Evolutionary conservation across 2,888 invertebrate genomes (phyloP), one percentile per base, ranked within the genome.

Genomic region (Alsophila aescularia): DNA sequence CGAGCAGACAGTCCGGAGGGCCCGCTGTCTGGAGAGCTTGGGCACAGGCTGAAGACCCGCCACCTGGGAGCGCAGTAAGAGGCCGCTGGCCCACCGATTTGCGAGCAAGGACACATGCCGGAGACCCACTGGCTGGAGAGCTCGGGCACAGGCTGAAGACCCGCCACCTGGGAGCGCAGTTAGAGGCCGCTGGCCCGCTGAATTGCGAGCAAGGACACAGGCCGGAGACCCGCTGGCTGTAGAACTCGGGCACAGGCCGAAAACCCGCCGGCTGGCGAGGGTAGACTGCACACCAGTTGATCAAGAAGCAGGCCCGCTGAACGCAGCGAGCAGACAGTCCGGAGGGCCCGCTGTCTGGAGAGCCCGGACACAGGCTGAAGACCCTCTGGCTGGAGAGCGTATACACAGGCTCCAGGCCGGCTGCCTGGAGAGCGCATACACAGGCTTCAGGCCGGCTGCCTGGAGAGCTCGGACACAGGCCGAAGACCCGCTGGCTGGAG

Each of bases 371-470:
- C 29, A 29, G 32, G 18, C 42, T n/a, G 8, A 1, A 32, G 12
- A 3, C 29, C 29, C n/a, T 9, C 29, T 29, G 29, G 10, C n/a
- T 29, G n/a, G 29, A n/a, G n/a, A 29, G 29, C 29, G 29, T 4
- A 29, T 9, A 16, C 37, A 8, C 29, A 29, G 29, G 29, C 29
- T n/a, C 1, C 10, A 34, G 29, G n/a, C 29, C n/a, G 1, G 29
- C 29, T 35, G 29, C 0, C 29, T 32, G 5, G n/a, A 21, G 27
- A 12, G 27, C 36, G n/a, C 14, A 39, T 9, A 13, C 31, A 3
- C 48, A 48, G 48, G 24, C 35, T 16, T 14, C 27, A 31, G 21
- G 18, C 39, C 24, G 9, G 24, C 48, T 40, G 40, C 14, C 34
- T 24, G 13, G 29, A 29, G 8, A 7, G 18, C 9, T 2, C 4